A percentile compares a stretch with the other conserved stretches of the same genome.
phyloP scores from a whole-genome alignment of 1,140 invertebrate genomes.

The Brachionus plicatilis region DNA sequence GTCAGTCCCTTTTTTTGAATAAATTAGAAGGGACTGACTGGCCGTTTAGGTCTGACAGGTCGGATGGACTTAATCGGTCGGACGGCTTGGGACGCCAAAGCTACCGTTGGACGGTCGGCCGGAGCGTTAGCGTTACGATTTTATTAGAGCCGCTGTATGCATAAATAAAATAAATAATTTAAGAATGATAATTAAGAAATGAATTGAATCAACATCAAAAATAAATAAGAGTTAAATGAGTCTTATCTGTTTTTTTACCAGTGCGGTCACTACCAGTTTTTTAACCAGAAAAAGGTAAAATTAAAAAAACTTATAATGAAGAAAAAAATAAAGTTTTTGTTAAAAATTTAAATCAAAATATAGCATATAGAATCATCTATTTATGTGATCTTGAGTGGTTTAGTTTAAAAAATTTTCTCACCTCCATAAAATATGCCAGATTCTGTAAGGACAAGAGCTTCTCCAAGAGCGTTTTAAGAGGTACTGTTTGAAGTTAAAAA shows the following conservation, averaged over 20 bases:
- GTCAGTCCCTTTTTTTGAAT: no score
- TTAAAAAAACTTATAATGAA: no score
- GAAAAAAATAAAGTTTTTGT: neutral
- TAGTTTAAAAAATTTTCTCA: neutral
- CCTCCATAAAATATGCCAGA: neutral
- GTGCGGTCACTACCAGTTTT: no score
- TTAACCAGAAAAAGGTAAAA: no score
- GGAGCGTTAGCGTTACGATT: neutral
- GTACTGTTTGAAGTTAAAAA: neutral
- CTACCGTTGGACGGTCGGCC: neutral
- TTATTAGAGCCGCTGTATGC: neutral
- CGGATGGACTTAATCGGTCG: neutral
- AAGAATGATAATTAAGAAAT: no score
- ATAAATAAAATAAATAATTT: no score
- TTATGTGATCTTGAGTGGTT: neutral
- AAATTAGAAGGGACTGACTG: no score
- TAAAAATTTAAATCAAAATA: neutral
- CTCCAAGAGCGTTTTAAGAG: neutral
- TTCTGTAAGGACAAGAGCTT: neutral
- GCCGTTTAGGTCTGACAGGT: neutral
- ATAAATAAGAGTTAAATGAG: no score
- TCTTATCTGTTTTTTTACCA: no score
- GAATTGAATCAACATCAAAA: no score
- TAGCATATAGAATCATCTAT: no score
- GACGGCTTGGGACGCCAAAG: neutral